Evolutionary conservation across 2,888 invertebrate genomes (phyloP).

Genomic region (Eledona agricola): DNA sequence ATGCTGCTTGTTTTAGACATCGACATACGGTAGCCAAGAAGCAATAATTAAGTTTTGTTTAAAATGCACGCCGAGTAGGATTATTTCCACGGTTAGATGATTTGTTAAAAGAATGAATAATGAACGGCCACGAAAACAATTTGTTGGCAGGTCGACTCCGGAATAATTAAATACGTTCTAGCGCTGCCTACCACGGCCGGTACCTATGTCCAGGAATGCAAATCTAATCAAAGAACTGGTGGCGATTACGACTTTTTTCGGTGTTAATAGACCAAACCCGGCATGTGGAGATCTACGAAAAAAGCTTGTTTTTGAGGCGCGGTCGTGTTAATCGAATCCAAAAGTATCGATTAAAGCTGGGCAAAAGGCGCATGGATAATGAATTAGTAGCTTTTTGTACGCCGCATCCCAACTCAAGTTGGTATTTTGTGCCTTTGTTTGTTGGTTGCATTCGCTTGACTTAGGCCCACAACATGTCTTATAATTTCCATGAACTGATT

Average conservation of each 20-base stretch:
- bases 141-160: slow-evolving; percentile 41
- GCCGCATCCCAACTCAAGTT: too few relatives aligned
- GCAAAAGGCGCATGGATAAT: slow-evolving; percentile 15
- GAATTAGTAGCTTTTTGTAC: slow-evolving; percentile 13
- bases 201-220: slow-evolving; percentile 29
- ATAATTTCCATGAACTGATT: too few relatives aligned
- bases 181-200: slow-evolving; percentile 6
- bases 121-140: slow-evolving; percentile 54
- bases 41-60: slow-evolving; percentile 49
- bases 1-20: too few relatives aligned
- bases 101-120: slow-evolving; percentile 56
- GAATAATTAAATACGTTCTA: slow-evolving; percentile 37
- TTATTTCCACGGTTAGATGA: slow-evolving; percentile 54
- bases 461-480: too few relatives aligned
- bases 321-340: slow-evolving; percentile 15
- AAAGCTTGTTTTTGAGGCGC: slow-evolving; percentile 9
- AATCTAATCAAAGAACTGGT: slow-evolving; percentile 27
- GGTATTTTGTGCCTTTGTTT: too few relatives aligned
- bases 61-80: slow-evolving; percentile 47
- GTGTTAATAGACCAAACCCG: neutral
- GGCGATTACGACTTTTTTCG: slow-evolving; percentile 24
- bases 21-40: slow-evolving; percentile 40
- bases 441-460: too few relatives aligned
- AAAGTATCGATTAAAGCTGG: slow-evolving; percentile 18
- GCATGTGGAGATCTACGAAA: neutral